phyloP scores from a whole-genome alignment of 1,140 invertebrate genomes.

The Bombus difficillimus region DNA sequence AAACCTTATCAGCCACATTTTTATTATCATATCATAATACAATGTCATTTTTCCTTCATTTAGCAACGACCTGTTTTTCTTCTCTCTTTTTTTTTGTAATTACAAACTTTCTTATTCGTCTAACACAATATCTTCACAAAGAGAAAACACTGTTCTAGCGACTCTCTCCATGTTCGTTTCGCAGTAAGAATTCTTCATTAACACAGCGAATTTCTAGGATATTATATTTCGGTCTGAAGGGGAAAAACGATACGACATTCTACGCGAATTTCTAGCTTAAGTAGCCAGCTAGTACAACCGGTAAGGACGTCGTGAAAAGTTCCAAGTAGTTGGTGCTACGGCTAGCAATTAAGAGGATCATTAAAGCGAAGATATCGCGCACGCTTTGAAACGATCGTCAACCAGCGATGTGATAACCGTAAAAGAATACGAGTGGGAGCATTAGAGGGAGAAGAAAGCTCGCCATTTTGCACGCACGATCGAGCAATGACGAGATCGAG shows the following conservation, averaged over 20 bases:
- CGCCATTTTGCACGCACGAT: conserved; percentile 67
- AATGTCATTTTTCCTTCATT: neutral
- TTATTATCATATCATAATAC: neutral
- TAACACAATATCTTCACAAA: neutral
- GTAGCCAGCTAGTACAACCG: conserved; percentile 27
- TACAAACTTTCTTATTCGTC: neutral
- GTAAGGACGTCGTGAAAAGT: conserved; percentile 37
- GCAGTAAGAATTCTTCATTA: neutral
- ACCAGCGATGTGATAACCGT: conserved; percentile 64
- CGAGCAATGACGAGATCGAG: conserved; percentile 45
- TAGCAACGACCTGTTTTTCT: neutral
- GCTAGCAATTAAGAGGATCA: conserved; percentile 60
- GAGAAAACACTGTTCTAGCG: neutral
- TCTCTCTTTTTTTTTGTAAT: too few species aligned
- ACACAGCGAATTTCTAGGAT: conserved; percentile 17
- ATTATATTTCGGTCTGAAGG: conserved; percentile 5
- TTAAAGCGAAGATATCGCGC: conserved; percentile 63
- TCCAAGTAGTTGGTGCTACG: conserved; percentile 21
- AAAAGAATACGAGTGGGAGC: conserved; percentile 66
- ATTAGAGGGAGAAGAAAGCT: conserved; percentile 54
- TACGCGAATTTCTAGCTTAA: conserved; percentile 15
- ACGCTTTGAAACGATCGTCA: conserved; percentile 62
- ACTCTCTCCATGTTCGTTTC: too few species aligned
- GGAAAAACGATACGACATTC: conserved; percentile 10
- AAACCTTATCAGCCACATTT: neutral